phyloP scores from a whole-genome alignment of 2,888 invertebrate species.

The Punctoribates punctum region DNA sequence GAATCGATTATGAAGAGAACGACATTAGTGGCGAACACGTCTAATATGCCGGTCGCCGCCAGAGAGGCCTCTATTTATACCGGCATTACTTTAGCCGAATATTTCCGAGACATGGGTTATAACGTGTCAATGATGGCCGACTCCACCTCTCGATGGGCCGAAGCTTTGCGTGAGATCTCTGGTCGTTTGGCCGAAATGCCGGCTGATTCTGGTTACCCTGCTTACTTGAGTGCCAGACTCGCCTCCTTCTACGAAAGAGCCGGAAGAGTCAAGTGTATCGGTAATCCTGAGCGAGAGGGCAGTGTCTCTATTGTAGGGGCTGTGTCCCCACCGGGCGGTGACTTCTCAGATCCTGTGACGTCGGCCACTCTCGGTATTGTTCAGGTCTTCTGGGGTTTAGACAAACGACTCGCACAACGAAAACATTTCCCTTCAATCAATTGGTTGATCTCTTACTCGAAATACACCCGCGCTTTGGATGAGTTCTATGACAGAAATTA shows the following conservation, averaged over 20 bases:
- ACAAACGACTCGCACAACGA: conserved; percentile 96
- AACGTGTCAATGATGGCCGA: conserved; percentile 99
- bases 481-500: conserved; percentile 99
- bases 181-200: conserved; percentile 99
- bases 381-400: conserved; percentile 94
- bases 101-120: conserved; percentile 96
- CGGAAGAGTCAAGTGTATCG: conserved; percentile 92
- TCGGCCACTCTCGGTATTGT: conserved; percentile 93
- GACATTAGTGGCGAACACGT: conserved; percentile 97
- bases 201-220: conserved; percentile 91
- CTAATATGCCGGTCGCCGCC: conserved; percentile 99
- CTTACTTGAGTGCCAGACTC: conserved; percentile 94
- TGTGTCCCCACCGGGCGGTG: conserved; percentile 98
- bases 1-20: conserved; percentile 99
- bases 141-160: conserved; percentile 99
- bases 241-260: conserved; percentile 99
- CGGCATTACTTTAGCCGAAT: conserved; percentile 97
- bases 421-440: conserved; percentile 99
- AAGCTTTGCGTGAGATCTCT: conserved; percentile 98
- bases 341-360: conserved; percentile 99
- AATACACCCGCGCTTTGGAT: conserved; percentile 96
- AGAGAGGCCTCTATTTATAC: conserved; percentile 99
- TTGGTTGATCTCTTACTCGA: conserved; percentile 99
- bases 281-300: conserved; percentile 96
- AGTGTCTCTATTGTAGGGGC: conserved; percentile 99